Evolutionary conservation across 2,888 invertebrate genomes (phyloP), one percentile per base, ranked within the genome.

Genomic region (Mantis religiosa): DNA sequence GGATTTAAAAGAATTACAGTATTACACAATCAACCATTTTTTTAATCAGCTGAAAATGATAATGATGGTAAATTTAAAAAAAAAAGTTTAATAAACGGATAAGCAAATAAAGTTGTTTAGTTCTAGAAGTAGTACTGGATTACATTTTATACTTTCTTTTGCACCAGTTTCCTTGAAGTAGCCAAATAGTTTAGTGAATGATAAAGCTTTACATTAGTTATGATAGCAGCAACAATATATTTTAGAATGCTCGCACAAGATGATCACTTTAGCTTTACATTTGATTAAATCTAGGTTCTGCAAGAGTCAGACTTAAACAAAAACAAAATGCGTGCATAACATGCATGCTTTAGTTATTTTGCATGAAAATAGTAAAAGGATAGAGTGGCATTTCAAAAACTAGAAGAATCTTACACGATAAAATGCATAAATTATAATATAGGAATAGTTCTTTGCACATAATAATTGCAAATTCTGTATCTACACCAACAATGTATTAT

Each of bases 281-380:
- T 41, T 41, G 41, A 41, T 41, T 41, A 71, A 71, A 71, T 2
- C 14, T 71, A 71, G 25, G 15, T 71, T 71, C 15, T 71, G 54
- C 54, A 71, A 71, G 54, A 71, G 25, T 71, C 54, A 71, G 20
- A 71, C 14, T 20, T 71, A 7, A 71, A 71, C 20, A 71, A 71
- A 71, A 71, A 71, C 14, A 85, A 85, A 27, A 47, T 85, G 85
- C 54, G 85, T 85, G 85, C 85, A 85, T 85, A 47, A 47, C 6
- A 27, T 85, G 85, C 85, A 85, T 85, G 85, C 85, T 85, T 15
- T 85, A 85, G 85, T 47, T 54, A 84, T 28, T n/a, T 47, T 85
- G 85, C 85, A 85, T 85, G 85, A 25, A 27, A 20, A 47, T 85
- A 27, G 41, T 54, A 41, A 85, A n/a, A 54, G 27, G 15, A 27